Percentiles rank a stretch among this genome's conserved stretches.
Conservation (phyloP, 2,113 vertebrate species). For the Manacus vitellinus region DNA sequence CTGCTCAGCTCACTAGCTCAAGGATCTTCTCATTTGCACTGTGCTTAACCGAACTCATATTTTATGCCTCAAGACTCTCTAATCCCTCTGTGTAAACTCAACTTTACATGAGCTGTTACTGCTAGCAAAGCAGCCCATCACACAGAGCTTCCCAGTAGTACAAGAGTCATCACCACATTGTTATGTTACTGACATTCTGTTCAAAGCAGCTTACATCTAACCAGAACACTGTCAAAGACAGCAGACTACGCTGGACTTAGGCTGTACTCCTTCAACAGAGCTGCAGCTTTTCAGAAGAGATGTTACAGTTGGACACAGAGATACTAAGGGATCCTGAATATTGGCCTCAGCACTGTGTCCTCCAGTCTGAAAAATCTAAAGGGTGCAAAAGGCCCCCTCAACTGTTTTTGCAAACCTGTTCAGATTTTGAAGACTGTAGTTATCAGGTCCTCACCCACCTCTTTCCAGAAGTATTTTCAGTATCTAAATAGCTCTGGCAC, state of each 20-base stretch:
- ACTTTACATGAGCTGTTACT: neutral
- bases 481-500: neutral
- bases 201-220: neutral
- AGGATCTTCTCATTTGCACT: neutral
- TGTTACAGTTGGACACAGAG: neutral
- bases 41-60: neutral
- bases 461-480: neutral
- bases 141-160: neutral
- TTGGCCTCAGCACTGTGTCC: neutral
- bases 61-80: neutral
- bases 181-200: neutral
- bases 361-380: neutral
- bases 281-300: neutral
- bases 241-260: rapidly evolving
- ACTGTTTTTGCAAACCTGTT: neutral
- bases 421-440: neutral
- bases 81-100: neutral
- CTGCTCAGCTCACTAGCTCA: neutral
- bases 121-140: neutral
- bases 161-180: neutral
- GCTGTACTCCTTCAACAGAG: neutral
- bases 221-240: neutral
- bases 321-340: neutral
- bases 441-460: neutral
- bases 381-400: neutral